Conservation (phyloP, 2,797 vertebrate species). For the Gymnothorax reevesii region DNA sequence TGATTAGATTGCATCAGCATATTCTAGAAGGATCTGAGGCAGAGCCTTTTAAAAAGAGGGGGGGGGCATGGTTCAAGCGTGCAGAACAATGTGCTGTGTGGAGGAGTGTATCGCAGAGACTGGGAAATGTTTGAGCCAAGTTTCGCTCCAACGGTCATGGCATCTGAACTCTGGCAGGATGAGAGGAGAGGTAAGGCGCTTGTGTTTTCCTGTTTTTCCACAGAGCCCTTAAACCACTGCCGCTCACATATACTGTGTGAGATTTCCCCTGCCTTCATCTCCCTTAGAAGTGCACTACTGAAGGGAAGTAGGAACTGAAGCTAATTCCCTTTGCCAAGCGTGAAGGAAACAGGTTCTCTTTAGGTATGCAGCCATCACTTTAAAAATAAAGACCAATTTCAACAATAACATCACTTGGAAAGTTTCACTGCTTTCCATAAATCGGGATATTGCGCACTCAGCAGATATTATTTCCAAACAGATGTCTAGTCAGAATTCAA, state of each 20-base stretch:
- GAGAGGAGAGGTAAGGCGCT: neutral
- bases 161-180: neutral
- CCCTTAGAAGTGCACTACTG: neutral
- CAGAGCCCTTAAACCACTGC: neutral
- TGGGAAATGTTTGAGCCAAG: slow-evolving; percentile 9
- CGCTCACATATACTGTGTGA: neutral
- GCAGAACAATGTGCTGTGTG: slow-evolving; percentile 5
- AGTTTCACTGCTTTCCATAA: neutral
- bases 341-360: neutral
- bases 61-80: neutral
- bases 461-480: neutral
- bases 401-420: slow-evolving; percentile 7
- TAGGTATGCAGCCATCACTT: neutral
- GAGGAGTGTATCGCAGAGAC: neutral
- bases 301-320: neutral
- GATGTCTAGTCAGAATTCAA: neutral
- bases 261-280: neutral
- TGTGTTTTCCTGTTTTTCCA: slow-evolving; percentile 3
- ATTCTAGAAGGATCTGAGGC: neutral
- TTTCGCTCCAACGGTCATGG: neutral
- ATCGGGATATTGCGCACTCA: neutral
- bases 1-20: slow-evolving; percentile 2
- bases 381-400: neutral
- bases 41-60: neutral
- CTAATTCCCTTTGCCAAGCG: neutral